These are phyloP conservation scores for Mixornis gularis DNA, from an alignment of 2,113 vertebrate genomes.

Conservation along the genomic window DNA sequence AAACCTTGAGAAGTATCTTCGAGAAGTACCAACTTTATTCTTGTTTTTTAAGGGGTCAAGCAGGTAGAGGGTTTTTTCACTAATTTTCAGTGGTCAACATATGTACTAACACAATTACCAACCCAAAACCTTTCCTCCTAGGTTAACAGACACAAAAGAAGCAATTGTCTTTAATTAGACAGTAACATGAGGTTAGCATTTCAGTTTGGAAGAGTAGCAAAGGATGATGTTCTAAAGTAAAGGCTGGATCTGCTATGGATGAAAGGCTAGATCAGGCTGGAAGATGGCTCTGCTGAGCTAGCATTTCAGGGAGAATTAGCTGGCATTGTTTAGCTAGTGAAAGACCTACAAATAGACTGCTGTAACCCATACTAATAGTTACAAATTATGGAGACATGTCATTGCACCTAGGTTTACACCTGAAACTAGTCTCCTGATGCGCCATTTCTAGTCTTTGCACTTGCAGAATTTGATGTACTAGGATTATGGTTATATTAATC, in stretches of 20 bases:
- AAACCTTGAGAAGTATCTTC: not conserved
- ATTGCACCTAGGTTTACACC: not conserved
- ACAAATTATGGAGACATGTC: not conserved
- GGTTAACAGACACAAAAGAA: not conserved
- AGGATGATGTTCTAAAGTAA: not conserved
- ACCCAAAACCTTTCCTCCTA: not conserved
- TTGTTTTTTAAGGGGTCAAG: not conserved
- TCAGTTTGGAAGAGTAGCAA: not conserved
- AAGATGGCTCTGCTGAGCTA: not conserved
- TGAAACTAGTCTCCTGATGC: not conserved
- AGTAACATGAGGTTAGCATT: not conserved
- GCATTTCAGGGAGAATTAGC: not conserved
- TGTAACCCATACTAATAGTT: not conserved
- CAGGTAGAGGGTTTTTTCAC: not conserved
- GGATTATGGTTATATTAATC: not conserved
- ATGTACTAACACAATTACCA: not conserved
- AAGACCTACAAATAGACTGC: not conserved
- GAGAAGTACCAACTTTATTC: not conserved
- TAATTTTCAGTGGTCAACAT: not conserved
- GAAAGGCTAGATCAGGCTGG: not conserved
- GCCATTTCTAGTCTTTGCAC: not conserved
- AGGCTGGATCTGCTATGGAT: not conserved
- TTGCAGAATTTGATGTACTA: not conserved
- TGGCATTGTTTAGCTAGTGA: not conserved
- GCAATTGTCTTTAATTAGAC: not conserved